Evolutionary conservation across 2,888 invertebrate genomes (phyloP).

Genomic region (Agrotis exclamationis): DNA sequence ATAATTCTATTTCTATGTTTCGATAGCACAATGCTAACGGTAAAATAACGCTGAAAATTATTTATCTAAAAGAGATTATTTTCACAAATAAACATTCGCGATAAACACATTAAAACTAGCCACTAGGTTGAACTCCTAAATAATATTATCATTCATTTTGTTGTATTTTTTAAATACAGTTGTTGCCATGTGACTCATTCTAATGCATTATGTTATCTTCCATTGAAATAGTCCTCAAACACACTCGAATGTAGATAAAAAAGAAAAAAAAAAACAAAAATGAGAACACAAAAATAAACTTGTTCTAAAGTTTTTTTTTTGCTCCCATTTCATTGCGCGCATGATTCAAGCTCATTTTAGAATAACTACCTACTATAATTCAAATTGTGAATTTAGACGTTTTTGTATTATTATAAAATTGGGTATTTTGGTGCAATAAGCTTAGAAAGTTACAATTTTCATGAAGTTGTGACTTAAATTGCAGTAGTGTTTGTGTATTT

Average conservation of each 20-base stretch:
- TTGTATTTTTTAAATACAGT: background rate
- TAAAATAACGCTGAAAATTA: background rate
- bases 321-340: constrained; percentile 65
- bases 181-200: constrained; percentile 5
- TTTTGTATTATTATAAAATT: constrained; percentile 4
- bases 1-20: background rate
- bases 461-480: constrained; percentile 4
- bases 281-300: constrained; percentile 60
- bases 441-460: constrained; percentile 46
- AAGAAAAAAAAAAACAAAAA: constrained; percentile 55
- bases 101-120: background rate
- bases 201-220: constrained; percentile 27
- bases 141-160: constrained; percentile 14
- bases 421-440: constrained; percentile 39
- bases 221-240: constrained; percentile 65
- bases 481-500: constrained; percentile 20
- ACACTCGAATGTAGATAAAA: constrained; percentile 56
- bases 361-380: constrained; percentile 20
- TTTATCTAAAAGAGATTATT: background rate
- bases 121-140: constrained; percentile 22
- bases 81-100: background rate
- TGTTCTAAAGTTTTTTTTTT: constrained; percentile 41
- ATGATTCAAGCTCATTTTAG: constrained; percentile 65
- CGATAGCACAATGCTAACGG: background rate
- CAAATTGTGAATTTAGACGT: background rate